Evolutionary conservation across 2,888 invertebrate species (phyloP).

Genomic region (Chaetogeoica ovagalla): DNA sequence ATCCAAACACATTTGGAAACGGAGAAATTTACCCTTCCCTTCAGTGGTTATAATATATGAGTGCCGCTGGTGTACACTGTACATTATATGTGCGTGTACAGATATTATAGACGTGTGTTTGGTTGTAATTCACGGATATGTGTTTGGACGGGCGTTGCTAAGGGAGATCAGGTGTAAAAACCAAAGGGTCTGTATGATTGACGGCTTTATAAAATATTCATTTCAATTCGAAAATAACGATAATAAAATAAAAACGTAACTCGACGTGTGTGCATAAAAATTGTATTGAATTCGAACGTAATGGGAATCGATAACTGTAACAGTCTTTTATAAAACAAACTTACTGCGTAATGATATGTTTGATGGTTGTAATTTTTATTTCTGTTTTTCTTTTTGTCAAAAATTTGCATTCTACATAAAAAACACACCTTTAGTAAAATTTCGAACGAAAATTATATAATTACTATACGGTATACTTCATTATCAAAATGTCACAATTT

Average conservation of each 20-base stretch:
- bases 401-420: neutral
- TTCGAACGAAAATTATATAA: no score
- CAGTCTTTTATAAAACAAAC: neutral
- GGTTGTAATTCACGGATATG: neutral
- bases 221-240: constrained; percentile 25
- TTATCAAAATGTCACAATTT: no score
- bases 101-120: neutral
- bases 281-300: constrained; percentile 18
- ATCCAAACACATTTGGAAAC: no score
- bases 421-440: neutral
- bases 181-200: constrained; percentile 31
- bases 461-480: no score
- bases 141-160: constrained; percentile 43
- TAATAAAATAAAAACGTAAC: constrained; percentile 1
- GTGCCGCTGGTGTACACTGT: no score
- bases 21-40: no score
- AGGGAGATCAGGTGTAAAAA: constrained; percentile 33
- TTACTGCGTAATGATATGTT: neutral
- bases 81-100: no score
- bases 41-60: no score
- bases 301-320: constrained; percentile 29
- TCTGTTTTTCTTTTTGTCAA: neutral
- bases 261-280: neutral
- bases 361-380: neutral
- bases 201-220: constrained; percentile 50